Conservation (phyloP, 64 coral and sea anemone species). For the Pocillopora damicornis region DNA sequence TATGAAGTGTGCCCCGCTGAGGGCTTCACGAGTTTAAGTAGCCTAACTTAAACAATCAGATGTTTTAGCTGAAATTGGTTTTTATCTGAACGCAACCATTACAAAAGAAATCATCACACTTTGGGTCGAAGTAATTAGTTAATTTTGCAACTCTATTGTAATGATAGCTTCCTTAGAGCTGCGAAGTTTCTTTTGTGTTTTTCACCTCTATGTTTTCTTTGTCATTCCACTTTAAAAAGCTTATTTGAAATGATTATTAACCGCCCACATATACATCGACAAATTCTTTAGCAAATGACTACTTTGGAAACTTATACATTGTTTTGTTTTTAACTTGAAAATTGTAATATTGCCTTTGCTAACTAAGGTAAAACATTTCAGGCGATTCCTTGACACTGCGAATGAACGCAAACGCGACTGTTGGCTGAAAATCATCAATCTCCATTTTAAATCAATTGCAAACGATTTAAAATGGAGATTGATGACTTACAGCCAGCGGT, state of each 20-base stretch:
- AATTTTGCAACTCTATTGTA: background rate
- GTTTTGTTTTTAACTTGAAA: background rate
- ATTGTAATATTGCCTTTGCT: background rate
- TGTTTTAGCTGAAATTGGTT: background rate
- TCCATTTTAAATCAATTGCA: background rate
- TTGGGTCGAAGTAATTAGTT: background rate
- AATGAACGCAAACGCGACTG: background rate
- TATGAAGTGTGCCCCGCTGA: background rate
- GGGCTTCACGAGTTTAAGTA: background rate
- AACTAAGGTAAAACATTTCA: too few relatives aligned
- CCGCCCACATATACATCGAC: background rate
- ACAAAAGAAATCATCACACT: slow-evolving; percentile 11
- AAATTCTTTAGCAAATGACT: background rate
- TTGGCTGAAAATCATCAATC: background rate
- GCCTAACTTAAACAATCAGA: background rate
- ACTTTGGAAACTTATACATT: background rate
- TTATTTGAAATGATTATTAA: background rate
- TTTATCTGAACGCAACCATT: background rate
- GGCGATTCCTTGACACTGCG: background rate
- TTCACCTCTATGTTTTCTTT: slow-evolving; percentile 1
- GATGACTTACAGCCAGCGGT: background rate
- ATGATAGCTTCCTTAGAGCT: background rate
- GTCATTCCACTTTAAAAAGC: background rate
- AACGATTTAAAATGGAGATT: background rate
- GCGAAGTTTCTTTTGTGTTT: slow-evolving; percentile 13